Conservation (phyloP, 2,797 vertebrate genomes). For the Anolis apletophallus region DNA sequence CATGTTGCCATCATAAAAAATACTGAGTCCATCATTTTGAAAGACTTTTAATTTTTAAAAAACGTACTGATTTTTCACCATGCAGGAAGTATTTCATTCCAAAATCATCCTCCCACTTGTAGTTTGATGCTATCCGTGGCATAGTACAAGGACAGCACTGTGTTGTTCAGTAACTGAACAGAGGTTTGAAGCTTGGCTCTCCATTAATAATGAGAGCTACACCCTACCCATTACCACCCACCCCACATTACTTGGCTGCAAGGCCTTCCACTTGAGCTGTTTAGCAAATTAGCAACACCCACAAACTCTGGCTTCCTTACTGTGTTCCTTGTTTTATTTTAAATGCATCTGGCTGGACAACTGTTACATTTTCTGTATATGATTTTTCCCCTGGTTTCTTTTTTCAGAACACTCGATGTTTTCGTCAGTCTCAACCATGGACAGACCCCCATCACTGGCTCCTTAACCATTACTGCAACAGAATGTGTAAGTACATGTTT, state of each 20-base stretch:
- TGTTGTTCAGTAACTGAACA: neutral
- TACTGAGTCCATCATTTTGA: no score
- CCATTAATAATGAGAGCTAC: neutral
- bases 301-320: neutral
- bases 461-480: slow-evolving; percentile 87
- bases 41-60: neutral
- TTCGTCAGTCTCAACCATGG: slow-evolving; percentile 91
- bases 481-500: slow-evolving; percentile 89
- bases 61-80: neutral
- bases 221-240: neutral
- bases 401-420: slow-evolving; percentile 88
- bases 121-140: no score
- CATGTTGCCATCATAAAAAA: no score
- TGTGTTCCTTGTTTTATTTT: neutral
- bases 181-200: neutral
- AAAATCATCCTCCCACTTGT: no score
- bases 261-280: neutral
- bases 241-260: no score
- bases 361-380: neutral
- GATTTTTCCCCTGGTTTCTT: slow-evolving; percentile 31
- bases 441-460: slow-evolving; percentile 85
- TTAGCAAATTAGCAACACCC: neutral
- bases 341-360: neutral
- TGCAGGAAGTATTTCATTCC: neutral
- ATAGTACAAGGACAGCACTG: no score